A percentile compares a stretch with the other conserved stretches of the same genome.
phyloP scores from a whole-genome alignment of 2,797 vertebrate species.

The Alca torda region DNA sequence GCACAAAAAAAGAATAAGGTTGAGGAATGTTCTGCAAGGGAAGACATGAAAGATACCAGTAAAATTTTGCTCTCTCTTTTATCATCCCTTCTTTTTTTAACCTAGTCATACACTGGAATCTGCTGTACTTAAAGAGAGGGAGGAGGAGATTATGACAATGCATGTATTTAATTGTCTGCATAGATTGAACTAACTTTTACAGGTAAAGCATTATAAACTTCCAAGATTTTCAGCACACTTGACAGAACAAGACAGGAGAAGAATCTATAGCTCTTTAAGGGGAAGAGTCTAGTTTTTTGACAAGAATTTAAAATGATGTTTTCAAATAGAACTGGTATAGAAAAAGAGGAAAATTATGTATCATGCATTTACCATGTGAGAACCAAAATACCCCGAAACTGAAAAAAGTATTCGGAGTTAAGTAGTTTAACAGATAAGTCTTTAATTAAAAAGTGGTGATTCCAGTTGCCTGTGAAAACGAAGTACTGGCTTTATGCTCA shows the following conservation, averaged over 20 bases:
- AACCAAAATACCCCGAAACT: conserved; percentile 29
- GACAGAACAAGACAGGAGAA: neutral
- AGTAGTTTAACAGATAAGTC: conserved; percentile 57
- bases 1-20: neutral
- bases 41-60: neutral
- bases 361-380: neutral
- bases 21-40: neutral
- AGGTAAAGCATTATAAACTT: neutral
- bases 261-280: neutral
- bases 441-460: conserved; percentile 60
- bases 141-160: neutral
- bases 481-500: neutral
- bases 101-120: neutral
- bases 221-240: neutral
- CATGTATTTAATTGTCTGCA: neutral
- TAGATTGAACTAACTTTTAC: neutral
- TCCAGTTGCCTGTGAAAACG: conserved; percentile 47
- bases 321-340: neutral
- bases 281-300: neutral
- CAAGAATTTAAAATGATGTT: neutral
- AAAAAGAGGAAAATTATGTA: neutral
- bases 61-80: neutral
- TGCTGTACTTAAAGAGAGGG: neutral
- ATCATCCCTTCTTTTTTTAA: neutral
- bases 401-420: conserved; percentile 17